Evolutionary conservation across 1,140 invertebrate species (phyloP).

Genomic region (Tetraneura akinire): DNA sequence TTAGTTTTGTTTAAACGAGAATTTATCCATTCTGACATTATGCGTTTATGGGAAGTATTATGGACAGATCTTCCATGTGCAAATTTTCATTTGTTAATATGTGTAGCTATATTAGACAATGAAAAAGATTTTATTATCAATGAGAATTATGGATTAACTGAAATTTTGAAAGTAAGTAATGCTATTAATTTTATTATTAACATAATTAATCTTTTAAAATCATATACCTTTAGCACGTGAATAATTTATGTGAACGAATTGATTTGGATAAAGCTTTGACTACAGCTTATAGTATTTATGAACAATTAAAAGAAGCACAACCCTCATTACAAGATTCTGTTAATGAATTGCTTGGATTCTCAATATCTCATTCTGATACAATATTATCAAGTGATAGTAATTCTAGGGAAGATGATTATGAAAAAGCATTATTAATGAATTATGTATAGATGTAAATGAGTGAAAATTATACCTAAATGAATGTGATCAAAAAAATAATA

Average conservation of each 20-base stretch:
- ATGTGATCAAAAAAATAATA: constrained; percentile 40
- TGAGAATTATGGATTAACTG: constrained; percentile 90
- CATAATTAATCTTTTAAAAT: constrained; percentile 53
- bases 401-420: constrained; percentile 39
- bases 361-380: neutral
- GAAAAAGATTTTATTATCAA: constrained; percentile 85
- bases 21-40: constrained; percentile 73
- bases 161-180: constrained; percentile 84
- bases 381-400: constrained; percentile 37
- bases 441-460: constrained; percentile 20
- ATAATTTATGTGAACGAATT: constrained; percentile 84
- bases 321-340: constrained; percentile 62
- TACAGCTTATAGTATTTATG: constrained; percentile 86
- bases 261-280: constrained; percentile 77
- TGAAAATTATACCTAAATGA: neutral
- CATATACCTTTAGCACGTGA: constrained; percentile 77
- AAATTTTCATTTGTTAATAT: constrained; percentile 91
- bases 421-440: constrained; percentile 57
- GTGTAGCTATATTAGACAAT: constrained; percentile 85
- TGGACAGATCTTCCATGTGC: constrained; percentile 90
- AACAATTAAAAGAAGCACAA: constrained; percentile 73
- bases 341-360: constrained; percentile 17
- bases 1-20: constrained; percentile 83
- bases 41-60: constrained; percentile 66
- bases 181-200: constrained; percentile 21